phyloP scores from a whole-genome alignment of 2,113 vertebrate genomes.

The Sialia sialis region DNA sequence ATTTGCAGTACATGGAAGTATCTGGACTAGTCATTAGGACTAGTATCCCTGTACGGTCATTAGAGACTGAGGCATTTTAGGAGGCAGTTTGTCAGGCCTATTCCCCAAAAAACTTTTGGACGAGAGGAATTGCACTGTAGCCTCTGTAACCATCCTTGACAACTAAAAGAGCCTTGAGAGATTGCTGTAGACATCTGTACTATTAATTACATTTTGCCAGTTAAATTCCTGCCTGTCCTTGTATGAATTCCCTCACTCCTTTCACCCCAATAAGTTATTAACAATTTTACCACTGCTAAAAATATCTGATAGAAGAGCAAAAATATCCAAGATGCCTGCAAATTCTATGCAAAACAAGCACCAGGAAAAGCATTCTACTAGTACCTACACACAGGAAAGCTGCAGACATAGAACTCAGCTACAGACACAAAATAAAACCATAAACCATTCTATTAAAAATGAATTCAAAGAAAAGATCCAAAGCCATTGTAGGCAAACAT shows the following conservation, averaged over 20 bases:
- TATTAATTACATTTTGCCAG: neutral
- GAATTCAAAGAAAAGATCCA: neutral
- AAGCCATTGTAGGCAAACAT: neutral
- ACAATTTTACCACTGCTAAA: neutral
- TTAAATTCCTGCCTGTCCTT: neutral
- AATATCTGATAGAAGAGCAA: neutral
- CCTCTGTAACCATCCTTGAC: neutral
- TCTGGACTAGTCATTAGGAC: neutral
- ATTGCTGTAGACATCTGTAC: neutral
- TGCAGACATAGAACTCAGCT: neutral
- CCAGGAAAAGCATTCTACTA: neutral
- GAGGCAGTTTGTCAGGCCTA: neutral
- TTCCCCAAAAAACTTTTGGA: neutral
- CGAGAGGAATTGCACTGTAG: neutral
- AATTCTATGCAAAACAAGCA: neutral
- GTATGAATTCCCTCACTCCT: neutral
- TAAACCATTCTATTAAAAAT: neutral
- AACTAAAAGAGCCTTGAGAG: neutral
- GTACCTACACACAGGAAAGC: neutral
- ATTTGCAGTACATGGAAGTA: neutral
- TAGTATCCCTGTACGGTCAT: neutral
- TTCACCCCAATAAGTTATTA: neutral
- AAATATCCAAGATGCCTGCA: neutral
- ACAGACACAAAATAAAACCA: neutral
- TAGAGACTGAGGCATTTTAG: neutral